Conservation (phyloP, 2,888 invertebrate genomes). For the Dryobota labecula region DNA sequence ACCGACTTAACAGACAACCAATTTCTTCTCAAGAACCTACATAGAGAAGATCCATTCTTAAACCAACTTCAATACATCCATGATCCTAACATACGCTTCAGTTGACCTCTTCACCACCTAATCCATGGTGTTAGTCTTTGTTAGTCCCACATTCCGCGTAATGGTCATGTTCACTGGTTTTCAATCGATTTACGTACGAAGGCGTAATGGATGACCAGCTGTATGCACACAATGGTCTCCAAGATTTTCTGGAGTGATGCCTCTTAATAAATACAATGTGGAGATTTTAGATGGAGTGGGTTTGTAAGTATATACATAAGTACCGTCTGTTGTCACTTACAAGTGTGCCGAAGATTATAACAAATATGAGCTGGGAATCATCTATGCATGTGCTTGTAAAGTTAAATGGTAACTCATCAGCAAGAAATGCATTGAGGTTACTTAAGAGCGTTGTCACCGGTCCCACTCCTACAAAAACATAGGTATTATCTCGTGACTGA, state of each 20-base stretch:
- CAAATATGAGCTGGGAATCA: neutral
- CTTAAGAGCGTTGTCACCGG: too few species aligned
- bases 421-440: too few species aligned
- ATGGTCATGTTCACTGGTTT: constrained; percentile 65
- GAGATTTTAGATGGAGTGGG: constrained; percentile 34
- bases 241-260: constrained; percentile 67
- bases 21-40: neutral
- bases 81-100: constrained; percentile 16
- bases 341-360: constrained; percentile 4
- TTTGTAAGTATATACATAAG: constrained; percentile 5
- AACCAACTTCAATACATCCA: neutral
- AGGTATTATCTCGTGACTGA: too few species aligned
- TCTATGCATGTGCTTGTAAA: neutral
- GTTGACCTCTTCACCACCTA: constrained; percentile 18
- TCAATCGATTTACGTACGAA: constrained; percentile 68
- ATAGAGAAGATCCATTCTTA: neutral
- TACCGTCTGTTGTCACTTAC: neutral
- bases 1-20: too few species aligned
- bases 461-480: too few species aligned
- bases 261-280: constrained; percentile 58
- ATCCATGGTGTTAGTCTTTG: constrained; percentile 46
- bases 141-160: constrained; percentile 41
- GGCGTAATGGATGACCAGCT: constrained; percentile 57
- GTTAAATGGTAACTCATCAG: neutral
- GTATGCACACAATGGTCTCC: constrained; percentile 51